Evolutionary conservation across 35 echinoderm and acorn worm genomes (phyloP).

Genomic region (Anneissia japonica): DNA sequence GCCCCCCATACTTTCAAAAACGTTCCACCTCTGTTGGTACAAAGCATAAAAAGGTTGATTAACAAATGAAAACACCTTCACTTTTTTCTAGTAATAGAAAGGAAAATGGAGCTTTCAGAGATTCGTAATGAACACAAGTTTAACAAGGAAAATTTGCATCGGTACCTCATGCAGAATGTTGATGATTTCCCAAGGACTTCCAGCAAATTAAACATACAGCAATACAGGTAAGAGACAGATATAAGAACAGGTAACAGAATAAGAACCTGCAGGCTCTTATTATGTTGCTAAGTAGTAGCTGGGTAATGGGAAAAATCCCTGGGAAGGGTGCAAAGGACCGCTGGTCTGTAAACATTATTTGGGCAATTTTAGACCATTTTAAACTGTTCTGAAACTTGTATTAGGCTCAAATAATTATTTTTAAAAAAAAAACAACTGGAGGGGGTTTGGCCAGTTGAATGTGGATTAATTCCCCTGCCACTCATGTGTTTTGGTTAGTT

Average conservation of each 20-base stretch:
- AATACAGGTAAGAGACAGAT: slow-evolving; percentile 21
- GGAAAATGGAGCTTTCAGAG: slow-evolving; percentile 18
- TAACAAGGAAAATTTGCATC: slow-evolving; percentile 17
- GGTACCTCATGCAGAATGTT: slow-evolving; percentile 25
- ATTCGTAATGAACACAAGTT: slow-evolving; percentile 35
- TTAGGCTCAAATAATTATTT: no score
- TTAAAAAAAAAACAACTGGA: no score
- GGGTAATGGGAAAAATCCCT: background rate
- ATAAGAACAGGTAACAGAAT: background rate
- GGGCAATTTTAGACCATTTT: background rate
- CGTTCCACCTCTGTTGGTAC: no score
- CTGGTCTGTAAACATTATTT: background rate
- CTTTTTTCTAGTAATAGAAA: no score
- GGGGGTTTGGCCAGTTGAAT: no score
- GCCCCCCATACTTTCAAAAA: no score
- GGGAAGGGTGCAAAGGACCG: background rate
- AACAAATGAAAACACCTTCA: no score
- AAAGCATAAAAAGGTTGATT: no score
- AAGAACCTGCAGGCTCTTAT: background rate
- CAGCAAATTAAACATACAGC: slow-evolving; percentile 1
- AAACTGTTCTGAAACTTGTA: background rate
- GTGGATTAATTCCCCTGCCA: no score
- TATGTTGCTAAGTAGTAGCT: background rate
- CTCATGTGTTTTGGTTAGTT: no score
- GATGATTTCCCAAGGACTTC: slow-evolving; percentile 20